Conservation (phyloP, 1,140 invertebrate genomes). For the Cryptotermes secundus region DNA sequence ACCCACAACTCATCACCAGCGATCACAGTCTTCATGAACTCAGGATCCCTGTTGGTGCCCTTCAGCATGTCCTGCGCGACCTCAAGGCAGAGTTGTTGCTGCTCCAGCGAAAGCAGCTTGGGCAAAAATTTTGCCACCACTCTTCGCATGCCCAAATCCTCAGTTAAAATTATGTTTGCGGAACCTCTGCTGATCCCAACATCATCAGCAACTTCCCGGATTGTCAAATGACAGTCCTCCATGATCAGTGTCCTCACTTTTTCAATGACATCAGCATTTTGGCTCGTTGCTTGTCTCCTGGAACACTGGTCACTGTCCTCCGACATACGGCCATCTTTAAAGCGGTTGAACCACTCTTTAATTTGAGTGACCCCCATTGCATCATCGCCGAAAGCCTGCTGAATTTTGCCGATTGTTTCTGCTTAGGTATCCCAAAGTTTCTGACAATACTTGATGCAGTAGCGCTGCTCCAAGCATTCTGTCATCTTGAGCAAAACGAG, state of each 20-base stretch:
- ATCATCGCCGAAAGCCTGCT: conserved; percentile 39
- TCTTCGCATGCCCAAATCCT: conserved; percentile 39
- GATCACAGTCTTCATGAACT: conserved; percentile 33
- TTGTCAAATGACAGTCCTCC: conserved; percentile 39
- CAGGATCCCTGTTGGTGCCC: background rate
- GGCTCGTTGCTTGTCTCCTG: conserved; percentile 29
- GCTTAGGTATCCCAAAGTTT: conserved; percentile 38
- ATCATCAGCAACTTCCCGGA: conserved; percentile 35
- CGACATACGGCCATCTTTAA: conserved; percentile 40
- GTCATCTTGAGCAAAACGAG: conserved; percentile 11
- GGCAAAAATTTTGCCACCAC: conserved; percentile 39
- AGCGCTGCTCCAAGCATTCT: conserved; percentile 31
- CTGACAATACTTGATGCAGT: conserved; percentile 39
- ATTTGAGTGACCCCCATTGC: conserved; percentile 39
- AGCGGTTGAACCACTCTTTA: conserved; percentile 39
- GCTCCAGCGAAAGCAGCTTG: conserved; percentile 34
- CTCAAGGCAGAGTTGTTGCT: background rate
- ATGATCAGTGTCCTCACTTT: conserved; percentile 35
- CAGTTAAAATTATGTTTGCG: conserved; percentile 35
- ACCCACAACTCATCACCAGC: conserved; percentile 42
- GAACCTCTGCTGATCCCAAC: conserved; percentile 28
- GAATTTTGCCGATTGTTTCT: conserved; percentile 40
- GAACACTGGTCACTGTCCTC: conserved; percentile 9
- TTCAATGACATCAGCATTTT: conserved; percentile 32
- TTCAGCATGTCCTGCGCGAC: conserved; percentile 24